phyloP scores from a whole-genome alignment of 2,888 invertebrate genomes.

The Drosophila pseudotalamancana region DNA sequence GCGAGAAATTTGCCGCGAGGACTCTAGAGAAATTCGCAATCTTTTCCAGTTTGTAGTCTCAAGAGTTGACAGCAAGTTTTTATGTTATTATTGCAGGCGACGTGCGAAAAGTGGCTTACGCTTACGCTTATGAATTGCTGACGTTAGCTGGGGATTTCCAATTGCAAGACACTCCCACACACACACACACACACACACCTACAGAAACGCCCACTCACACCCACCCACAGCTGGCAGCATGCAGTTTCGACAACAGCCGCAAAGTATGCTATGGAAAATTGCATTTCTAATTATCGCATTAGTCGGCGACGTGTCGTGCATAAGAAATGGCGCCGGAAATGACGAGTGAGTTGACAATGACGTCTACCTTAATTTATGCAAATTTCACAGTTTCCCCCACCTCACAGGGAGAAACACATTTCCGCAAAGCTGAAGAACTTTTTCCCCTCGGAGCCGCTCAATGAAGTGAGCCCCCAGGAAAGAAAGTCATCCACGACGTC shows the following conservation, averaged over 20 bases:
- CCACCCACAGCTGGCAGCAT: constrained; percentile 24
- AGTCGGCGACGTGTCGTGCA: constrained; percentile 81
- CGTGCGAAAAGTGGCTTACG: constrained; percentile 69
- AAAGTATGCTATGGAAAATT: constrained; percentile 82
- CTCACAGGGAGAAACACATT: constrained; percentile 45
- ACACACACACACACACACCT: not conserved
- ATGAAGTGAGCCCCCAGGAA: not conserved
- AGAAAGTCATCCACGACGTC: constrained; percentile 19
- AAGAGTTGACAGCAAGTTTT: constrained; percentile 70
- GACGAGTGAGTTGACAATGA: constrained; percentile 73
- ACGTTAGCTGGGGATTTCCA: constrained; percentile 65
- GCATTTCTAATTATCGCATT: constrained; percentile 84
- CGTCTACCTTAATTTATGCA: constrained; percentile 64
- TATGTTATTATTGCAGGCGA: constrained; percentile 64
- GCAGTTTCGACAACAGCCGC: constrained; percentile 66
- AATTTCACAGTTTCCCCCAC: constrained; percentile 40
- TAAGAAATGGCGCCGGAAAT: constrained; percentile 78
- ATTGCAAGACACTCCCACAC: constrained; percentile 26
- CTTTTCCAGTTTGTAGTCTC: constrained; percentile 46
- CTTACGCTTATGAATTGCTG: constrained; percentile 80
- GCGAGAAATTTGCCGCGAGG: constrained; percentile 53
- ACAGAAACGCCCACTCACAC: not conserved
- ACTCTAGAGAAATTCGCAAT: constrained; percentile 67
- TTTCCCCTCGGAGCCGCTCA: constrained; percentile 58
- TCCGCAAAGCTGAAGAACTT: constrained; percentile 64